Conservation (phyloP, 2,113 vertebrate species). For the Austrofundulus limnaeus region DNA sequence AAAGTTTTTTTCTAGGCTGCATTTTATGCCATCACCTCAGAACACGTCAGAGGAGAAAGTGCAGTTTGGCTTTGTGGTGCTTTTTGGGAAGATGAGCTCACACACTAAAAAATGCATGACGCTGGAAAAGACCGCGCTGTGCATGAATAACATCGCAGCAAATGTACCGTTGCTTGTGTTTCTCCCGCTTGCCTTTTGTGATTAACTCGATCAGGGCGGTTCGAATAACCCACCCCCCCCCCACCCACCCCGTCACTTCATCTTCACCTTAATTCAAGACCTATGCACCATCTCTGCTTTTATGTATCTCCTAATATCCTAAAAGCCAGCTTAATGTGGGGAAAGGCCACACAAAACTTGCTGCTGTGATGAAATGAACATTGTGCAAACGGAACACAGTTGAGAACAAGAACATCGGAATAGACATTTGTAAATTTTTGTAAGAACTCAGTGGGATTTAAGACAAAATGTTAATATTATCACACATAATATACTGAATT, state of each 20-base stretch:
- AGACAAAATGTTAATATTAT: neutral
- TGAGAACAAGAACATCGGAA: neutral
- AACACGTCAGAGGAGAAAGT: conserved; percentile 31
- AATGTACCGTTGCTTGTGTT: conserved; percentile 37
- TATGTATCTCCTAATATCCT: neutral
- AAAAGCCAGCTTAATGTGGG: neutral
- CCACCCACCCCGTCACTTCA: neutral
- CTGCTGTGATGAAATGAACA: neutral
- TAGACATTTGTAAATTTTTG: no score
- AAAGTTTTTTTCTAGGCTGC: conserved; percentile 21
- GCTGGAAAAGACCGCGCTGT: conserved; percentile 26
- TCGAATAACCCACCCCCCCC: conserved; percentile 20
- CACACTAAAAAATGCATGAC: conserved; percentile 63
- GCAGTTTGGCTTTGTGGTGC: conserved; percentile 10
- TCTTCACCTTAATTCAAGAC: conserved; percentile 5
- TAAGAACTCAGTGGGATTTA: no score
- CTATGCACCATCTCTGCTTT: conserved; percentile 13
- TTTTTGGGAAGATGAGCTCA: conserved; percentile 54
- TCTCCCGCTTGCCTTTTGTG: conserved; percentile 43
- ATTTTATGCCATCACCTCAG: conserved; percentile 35
- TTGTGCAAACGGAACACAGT: no score
- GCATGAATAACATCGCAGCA: conserved; percentile 45
- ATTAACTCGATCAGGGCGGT: conserved; percentile 19
- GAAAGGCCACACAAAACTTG: no score
- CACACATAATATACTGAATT: neutral